Evolutionary conservation across 2,113 vertebrate species (phyloP).

Genomic region (Bufo bufo): DNA sequence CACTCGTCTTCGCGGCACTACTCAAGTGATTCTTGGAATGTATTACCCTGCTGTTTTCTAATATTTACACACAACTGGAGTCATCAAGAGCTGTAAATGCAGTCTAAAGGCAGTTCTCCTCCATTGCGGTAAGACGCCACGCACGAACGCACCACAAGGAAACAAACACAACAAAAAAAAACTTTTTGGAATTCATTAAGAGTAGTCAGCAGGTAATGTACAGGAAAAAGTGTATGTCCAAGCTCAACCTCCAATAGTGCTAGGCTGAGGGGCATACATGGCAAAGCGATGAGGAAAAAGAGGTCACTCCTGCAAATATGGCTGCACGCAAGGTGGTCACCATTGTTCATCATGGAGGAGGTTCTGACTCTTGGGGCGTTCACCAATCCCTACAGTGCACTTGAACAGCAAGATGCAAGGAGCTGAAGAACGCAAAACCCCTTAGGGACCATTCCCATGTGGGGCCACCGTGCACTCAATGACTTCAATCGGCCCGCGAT

Average conservation of each 20-base stretch:
- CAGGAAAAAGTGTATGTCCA: not conserved
- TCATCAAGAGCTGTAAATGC: constrained; percentile 82
- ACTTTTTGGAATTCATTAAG: not conserved
- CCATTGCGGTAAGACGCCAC: constrained; percentile 70
- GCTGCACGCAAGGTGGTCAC: no score
- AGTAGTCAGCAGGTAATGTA: not conserved
- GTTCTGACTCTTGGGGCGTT: no score
- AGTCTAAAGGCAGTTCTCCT: constrained; percentile 73
- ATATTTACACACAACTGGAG: constrained; percentile 99
- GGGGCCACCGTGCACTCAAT: no score
- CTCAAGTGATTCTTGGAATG: constrained; percentile 90
- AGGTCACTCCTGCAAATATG: no score
- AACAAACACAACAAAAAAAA: not conserved
- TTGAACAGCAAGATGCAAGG: no score
- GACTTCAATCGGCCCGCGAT: no score
- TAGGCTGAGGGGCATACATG: no score
- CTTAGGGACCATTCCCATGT: no score
- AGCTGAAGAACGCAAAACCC: no score
- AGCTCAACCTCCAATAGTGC: not conserved
- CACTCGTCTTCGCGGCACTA: constrained; percentile 85
- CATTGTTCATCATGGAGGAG: no score
- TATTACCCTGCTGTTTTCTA: constrained; percentile 96
- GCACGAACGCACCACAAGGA: not conserved
- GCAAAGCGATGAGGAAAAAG: no score
- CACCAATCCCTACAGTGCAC: no score